A percentile compares a stretch with the other conserved stretches of the same genome.
phyloP scores from a whole-genome alignment of 2,888 invertebrate species.

The Cataglyphis rosenhaueri region DNA sequence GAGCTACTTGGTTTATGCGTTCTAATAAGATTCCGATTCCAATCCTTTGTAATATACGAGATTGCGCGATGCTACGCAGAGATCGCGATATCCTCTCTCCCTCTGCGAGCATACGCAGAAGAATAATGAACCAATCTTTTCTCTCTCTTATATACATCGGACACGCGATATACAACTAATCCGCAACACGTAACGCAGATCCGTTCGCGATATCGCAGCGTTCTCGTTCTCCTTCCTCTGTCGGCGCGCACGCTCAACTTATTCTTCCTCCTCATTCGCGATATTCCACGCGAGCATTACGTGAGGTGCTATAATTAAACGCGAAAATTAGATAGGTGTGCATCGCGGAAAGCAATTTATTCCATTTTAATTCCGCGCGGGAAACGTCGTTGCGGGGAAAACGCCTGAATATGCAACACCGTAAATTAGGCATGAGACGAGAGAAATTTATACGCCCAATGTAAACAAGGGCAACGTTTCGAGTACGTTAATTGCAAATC shows the following conservation, averaged over 20 bases:
- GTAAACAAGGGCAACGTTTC: background rate
- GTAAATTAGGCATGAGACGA: background rate
- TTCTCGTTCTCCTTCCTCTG: background rate
- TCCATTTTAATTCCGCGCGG: conserved; percentile 32
- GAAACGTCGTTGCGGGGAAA: conserved; percentile 32
- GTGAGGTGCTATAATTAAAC: conserved; percentile 41
- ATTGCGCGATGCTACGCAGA: conserved; percentile 28
- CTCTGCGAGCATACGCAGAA: conserved; percentile 36
- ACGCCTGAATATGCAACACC: conserved; percentile 11
- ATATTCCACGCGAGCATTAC: conserved; percentile 51
- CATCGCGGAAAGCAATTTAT: conserved; percentile 40
- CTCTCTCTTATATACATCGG: conserved; percentile 50
- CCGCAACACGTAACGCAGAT: conserved; percentile 65
- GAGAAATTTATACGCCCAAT: conserved; percentile 22
- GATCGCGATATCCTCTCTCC: conserved; percentile 57
- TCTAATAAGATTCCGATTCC: conserved; percentile 46
- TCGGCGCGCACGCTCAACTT: conserved; percentile 37
- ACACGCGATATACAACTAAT: conserved; percentile 67
- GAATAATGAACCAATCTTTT: conserved; percentile 71
- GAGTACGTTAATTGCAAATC: background rate
- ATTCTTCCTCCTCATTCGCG: conserved; percentile 55
- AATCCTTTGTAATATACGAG: conserved; percentile 59
- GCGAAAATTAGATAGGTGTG: conserved; percentile 32
- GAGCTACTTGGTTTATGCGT: conserved; percentile 19
- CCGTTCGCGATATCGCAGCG: conserved; percentile 48